phyloP scores from a whole-genome alignment of 2,888 invertebrate species.

The Leptopilina myrica region DNA sequence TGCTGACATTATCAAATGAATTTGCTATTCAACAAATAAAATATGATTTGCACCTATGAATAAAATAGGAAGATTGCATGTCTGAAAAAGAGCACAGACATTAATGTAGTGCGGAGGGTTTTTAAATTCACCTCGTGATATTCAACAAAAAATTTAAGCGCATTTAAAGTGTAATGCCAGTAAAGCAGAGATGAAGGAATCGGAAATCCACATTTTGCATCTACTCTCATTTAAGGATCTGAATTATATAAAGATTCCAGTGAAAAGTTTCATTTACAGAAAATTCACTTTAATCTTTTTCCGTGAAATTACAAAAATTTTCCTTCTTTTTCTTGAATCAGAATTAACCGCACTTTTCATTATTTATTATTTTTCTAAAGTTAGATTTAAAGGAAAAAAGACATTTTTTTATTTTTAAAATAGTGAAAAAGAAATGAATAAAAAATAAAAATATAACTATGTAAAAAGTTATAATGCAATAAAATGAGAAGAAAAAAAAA shows the following conservation, averaged over 20 bases:
- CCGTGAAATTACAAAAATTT: background rate
- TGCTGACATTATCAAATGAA: no score
- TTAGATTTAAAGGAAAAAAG: background rate
- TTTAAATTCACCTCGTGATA: background rate
- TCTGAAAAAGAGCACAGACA: slow-evolving; percentile 12
- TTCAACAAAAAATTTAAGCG: slow-evolving; percentile 3
- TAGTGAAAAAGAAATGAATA: background rate
- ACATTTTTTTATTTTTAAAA: no score
- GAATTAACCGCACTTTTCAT: background rate
- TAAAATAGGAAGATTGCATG: slow-evolving; percentile 7
- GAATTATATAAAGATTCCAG: slow-evolving; percentile 22
- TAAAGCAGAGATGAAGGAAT: slow-evolving; percentile 31
- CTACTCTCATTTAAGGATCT: slow-evolving; percentile 36
- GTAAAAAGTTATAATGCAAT: background rate
- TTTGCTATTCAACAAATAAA: slow-evolving; percentile 5
- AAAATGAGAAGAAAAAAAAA: background rate
- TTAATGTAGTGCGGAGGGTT: background rate
- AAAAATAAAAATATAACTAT: background rate
- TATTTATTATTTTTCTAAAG: background rate
- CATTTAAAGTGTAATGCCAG: slow-evolving; percentile 17
- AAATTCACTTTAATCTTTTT: background rate
- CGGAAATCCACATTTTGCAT: slow-evolving; percentile 33
- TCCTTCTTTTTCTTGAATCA: background rate
- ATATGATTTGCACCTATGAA: background rate
- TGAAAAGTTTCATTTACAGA: slow-evolving; percentile 20